phyloP scores from a whole-genome alignment of 2,888 invertebrate species.

The Agrotis segetum region DNA sequence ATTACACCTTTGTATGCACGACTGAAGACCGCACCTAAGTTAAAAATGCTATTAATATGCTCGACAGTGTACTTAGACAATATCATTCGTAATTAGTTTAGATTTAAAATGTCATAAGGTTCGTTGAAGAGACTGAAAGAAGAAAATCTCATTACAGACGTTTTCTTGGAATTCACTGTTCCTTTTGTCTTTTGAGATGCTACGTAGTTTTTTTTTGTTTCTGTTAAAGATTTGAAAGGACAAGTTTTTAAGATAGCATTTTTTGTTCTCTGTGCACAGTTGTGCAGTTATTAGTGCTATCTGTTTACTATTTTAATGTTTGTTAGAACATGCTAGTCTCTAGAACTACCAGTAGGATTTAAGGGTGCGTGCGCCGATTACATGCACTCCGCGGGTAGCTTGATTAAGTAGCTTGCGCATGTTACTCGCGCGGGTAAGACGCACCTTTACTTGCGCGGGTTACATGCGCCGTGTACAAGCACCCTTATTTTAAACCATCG shows the following conservation, averaged over 20 bases:
- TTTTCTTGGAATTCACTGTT: slow-evolving; percentile 31
- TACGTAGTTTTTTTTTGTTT: slow-evolving; percentile 5
- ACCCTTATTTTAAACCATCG: too few relatives aligned
- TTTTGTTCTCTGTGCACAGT: neutral
- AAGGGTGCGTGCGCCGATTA: too few relatives aligned
- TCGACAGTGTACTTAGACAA: slow-evolving; percentile 25
- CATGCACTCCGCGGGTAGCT: too few relatives aligned
- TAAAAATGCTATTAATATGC: slow-evolving; percentile 60
- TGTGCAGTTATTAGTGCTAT: too few relatives aligned
- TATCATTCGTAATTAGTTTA: slow-evolving; percentile 45
- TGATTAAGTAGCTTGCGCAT: too few relatives aligned
- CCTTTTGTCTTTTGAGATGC: slow-evolving; percentile 42
- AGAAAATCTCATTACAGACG: slow-evolving; percentile 36
- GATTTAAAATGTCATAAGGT: slow-evolving; percentile 38
- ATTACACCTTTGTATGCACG: slow-evolving; percentile 54
- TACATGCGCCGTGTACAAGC: too few relatives aligned
- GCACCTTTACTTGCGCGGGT: too few relatives aligned
- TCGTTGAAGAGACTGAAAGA: slow-evolving; percentile 11
- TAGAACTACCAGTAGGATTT: too few relatives aligned
- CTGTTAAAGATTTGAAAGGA: slow-evolving; percentile 23
- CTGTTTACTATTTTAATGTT: too few relatives aligned
- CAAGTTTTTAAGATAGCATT: neutral
- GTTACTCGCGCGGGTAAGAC: too few relatives aligned
- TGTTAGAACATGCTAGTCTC: too few relatives aligned
- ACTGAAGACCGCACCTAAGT: slow-evolving; percentile 34